A percentile compares a stretch with the other conserved stretches of the same genome.
Evolutionary conservation across 53 echinoderm and acorn worm genomes (phyloP).

Genomic region (Zoroaster sp.): DNA sequence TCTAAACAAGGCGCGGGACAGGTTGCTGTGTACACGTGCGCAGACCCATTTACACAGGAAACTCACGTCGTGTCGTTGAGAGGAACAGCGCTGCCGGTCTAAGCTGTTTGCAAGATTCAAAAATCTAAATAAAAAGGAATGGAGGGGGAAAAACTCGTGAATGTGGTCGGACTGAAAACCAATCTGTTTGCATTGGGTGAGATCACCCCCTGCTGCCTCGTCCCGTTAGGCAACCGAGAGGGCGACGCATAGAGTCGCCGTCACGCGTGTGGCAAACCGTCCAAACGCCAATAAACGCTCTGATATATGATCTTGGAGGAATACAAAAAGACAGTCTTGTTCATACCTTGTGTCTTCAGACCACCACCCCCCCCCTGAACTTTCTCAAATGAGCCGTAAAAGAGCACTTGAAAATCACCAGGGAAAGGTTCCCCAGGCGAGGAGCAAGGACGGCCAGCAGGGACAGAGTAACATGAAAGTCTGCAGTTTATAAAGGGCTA

Average conservation of each 20-base stretch:
- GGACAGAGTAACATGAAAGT: neutral
- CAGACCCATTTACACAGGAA: slow-evolving; percentile 46
- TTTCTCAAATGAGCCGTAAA: slow-evolving; percentile 26
- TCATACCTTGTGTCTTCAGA: neutral
- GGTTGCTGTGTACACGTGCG: slow-evolving; percentile 41
- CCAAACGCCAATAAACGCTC: neutral
- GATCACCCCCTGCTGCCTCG: neutral
- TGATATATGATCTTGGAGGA: neutral
- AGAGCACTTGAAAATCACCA: neutral
- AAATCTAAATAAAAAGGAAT: neutral
- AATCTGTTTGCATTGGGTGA: slow-evolving; percentile 14
- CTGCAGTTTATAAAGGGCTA: neutral
- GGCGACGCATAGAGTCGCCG: neutral
- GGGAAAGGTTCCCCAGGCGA: neutral
- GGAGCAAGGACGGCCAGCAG: neutral
- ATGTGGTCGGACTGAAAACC: slow-evolving; percentile 16
- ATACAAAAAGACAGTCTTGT: neutral
- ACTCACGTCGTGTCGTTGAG: slow-evolving; percentile 33
- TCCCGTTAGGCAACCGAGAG: slow-evolving; percentile 38
- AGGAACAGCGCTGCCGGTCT: neutral
- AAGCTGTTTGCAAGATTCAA: slow-evolving; percentile 27
- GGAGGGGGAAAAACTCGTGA: neutral
- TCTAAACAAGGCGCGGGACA: slow-evolving; percentile 22
- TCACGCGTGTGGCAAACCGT: slow-evolving; percentile 33
- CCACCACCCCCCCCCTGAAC: neutral